A percentile compares a stretch with the other conserved stretches of the same genome.
Conservation (phyloP, 2,888 invertebrate genomes). For the Lycia hirtaria region DNA sequence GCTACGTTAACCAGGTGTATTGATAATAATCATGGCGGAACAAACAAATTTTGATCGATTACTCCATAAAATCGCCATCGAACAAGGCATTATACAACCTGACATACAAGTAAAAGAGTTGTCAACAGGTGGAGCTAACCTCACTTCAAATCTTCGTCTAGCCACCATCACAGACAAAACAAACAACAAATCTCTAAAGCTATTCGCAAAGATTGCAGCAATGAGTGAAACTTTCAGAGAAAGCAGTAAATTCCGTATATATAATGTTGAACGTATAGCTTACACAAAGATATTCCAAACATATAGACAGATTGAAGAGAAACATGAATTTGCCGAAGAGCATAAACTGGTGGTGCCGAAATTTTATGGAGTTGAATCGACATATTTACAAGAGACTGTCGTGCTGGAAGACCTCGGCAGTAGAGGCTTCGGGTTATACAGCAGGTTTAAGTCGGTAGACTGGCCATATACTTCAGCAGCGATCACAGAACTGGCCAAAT, state of each 20-base stretch:
- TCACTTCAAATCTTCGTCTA: not conserved
- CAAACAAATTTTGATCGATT: not conserved
- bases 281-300: not conserved
- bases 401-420: not conserved
- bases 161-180: not conserved
- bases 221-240: not conserved
- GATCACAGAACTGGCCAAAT: conserved; percentile 7
- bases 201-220: conserved; percentile 3
- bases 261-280: not conserved
- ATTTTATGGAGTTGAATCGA: not conserved
- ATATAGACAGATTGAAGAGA: conserved; percentile 7
- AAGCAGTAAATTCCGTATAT: not conserved
- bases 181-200: not conserved
- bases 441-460: conserved; percentile 4
- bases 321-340: not conserved
- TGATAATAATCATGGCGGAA: not conserved
- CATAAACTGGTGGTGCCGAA: too few relatives aligned
- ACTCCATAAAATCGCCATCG: not conserved
- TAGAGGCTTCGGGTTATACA: not conserved
- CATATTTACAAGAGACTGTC: not conserved
- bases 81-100: not conserved
- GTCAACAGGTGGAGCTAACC: not conserved
- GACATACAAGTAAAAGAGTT: not conserved
- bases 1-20: not conserved
- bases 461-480: conserved; percentile 6